Conservation (phyloP, 2,888 invertebrate genomes). For the Steinernema carpocapsae region DNA sequence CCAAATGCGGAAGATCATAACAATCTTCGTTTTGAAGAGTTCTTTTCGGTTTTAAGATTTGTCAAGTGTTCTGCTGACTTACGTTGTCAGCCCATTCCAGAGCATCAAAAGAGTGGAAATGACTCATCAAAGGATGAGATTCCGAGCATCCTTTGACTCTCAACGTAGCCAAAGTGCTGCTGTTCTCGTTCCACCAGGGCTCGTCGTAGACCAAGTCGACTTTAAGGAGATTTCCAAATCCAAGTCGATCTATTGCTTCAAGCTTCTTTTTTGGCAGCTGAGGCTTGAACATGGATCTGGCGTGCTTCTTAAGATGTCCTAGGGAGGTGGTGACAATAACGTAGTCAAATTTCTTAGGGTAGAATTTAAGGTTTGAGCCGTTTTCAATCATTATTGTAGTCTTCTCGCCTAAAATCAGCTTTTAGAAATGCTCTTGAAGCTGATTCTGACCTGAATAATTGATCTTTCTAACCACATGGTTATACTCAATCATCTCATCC, state of each 20-base stretch:
- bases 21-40: too few relatives aligned
- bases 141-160: slow-evolving; percentile 51
- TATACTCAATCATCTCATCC: slow-evolving; percentile 48
- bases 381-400: not conserved
- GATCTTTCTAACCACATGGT: slow-evolving; percentile 54
- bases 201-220: slow-evolving; percentile 60
- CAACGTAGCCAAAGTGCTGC: slow-evolving; percentile 53
- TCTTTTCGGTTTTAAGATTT: too few relatives aligned
- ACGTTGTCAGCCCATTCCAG: slow-evolving; percentile 53
- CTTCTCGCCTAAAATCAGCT: not conserved
- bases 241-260: slow-evolving; percentile 55
- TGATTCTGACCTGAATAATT: slow-evolving; percentile 42
- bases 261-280: slow-evolving; percentile 52
- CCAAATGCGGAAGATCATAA: too few relatives aligned
- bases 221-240: slow-evolving; percentile 61
- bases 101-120: slow-evolving; percentile 52
- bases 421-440: not conserved
- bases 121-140: slow-evolving; percentile 41
- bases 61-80: slow-evolving; percentile 19
- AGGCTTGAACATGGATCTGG: slow-evolving; percentile 49
- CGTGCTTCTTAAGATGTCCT: slow-evolving; percentile 60
- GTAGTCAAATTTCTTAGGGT: slow-evolving; percentile 53
- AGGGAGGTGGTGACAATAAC: slow-evolving; percentile 62
- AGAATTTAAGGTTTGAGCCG: slow-evolving; percentile 35
- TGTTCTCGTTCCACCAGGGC: slow-evolving; percentile 59